Base-by-base conservation (phyloP, 30 jellyfish, hydroid and myxozoan genomes). In the Nemopilema nomurai region DNA sequence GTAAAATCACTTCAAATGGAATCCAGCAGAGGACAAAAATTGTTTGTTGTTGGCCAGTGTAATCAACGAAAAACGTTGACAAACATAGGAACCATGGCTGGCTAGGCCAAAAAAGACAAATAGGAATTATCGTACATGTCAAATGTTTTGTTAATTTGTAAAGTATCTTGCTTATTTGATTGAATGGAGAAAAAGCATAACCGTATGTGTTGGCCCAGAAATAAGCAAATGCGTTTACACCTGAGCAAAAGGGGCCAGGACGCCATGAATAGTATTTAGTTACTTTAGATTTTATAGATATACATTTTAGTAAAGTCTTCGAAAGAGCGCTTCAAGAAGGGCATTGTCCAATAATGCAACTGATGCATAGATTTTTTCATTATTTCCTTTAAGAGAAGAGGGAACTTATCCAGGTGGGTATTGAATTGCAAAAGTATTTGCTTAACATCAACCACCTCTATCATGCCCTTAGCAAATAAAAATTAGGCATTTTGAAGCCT, bases 171-270 rank as follows among this genome's bases (percentile, higher is more conserved):
- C 83, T 71, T 7, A 81, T 67, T 27, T 33, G 75, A 66, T 81
- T 81, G 74, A 81, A 81, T 30, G 90, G 90, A n/a, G 84, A 76
- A 21, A 68, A 81, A 41, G 83, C 77, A 51, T 81, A 81, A 1
- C 74, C 68, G 84, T 25, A 81, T 25, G 33, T 49, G 7, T 68
- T 28, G 29, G 28, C 63, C 90, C 90, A 81, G 51, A 19, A 28
- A 20, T 49, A 77, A 8, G 52, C 70, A 29, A 81, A 81, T 4
- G 91, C 91, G 50, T 81, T 41, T 20, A 67, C 64, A 18, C 64
- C 88, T 30, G 24, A 30, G 62, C 83, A 71, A 53, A 16, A 71
- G 62, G 93, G 93, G 30, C 75, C 93, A 8, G 83, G 93, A n/a
- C 74, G 69, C 33, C 28, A 72, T 8, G 84, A 85, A 17, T 63